A percentile compares a stretch with the other conserved stretches of the same genome.
Conservation (phyloP, 2,888 invertebrate genomes). For the Octodonta nipae region DNA sequence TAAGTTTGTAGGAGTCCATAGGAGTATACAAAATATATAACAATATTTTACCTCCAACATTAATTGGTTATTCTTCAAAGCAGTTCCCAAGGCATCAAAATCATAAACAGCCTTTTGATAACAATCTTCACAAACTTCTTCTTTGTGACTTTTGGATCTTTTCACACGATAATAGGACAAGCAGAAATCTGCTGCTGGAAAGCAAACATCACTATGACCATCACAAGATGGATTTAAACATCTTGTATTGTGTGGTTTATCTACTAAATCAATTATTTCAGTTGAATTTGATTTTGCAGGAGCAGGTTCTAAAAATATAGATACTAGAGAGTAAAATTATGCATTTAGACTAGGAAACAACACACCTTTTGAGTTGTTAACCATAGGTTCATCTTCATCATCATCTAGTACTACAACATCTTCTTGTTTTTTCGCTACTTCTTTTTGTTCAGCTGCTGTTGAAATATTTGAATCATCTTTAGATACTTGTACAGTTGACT, state of each 20-base stretch:
- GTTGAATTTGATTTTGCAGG: too few relatives aligned
- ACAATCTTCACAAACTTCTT: slow-evolving; percentile 34
- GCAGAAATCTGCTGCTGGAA: slow-evolving; percentile 35
- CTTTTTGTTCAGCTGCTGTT: too few relatives aligned
- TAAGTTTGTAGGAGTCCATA: too few relatives aligned
- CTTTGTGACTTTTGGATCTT: slow-evolving; percentile 26
- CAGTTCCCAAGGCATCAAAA: slow-evolving; percentile 27
- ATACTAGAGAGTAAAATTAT: neutral
- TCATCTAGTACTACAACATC: slow-evolving; percentile 25
- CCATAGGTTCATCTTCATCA: too few relatives aligned
- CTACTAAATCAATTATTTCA: slow-evolving; percentile 30
- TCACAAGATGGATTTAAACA: slow-evolving; percentile 46
- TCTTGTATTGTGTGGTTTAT: slow-evolving; percentile 25
- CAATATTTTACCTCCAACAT: too few relatives aligned
- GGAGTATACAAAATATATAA: too few relatives aligned
- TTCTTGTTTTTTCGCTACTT: too few relatives aligned
- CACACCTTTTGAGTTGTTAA: slow-evolving; percentile 7
- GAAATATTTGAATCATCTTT: too few relatives aligned
- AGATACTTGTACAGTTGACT: too few relatives aligned
- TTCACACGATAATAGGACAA: slow-evolving; percentile 35
- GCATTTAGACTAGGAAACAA: neutral
- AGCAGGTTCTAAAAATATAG: too few relatives aligned
- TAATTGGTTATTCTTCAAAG: slow-evolving; percentile 18
- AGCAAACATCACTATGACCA: slow-evolving; percentile 29
- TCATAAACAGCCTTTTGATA: slow-evolving; percentile 29